phyloP scores from a whole-genome alignment of 2,888 invertebrate genomes.

The Gasteruption jaculator region DNA sequence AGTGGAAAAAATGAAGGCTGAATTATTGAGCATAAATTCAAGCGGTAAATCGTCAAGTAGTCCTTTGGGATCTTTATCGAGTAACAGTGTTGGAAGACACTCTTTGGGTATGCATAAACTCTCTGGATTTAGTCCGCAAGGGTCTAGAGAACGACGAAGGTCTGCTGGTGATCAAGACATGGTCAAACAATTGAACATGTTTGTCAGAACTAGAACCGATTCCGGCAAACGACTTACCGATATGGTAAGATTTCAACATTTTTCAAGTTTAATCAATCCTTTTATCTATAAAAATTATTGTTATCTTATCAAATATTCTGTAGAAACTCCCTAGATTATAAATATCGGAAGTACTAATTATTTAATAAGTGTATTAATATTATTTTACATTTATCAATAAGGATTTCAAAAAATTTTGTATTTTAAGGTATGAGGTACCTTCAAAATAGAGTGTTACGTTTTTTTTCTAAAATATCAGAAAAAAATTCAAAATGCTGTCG shows the following conservation, averaged over 20 bases:
- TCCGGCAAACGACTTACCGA: slow-evolving; percentile 85
- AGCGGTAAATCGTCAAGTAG: slow-evolving; percentile 45
- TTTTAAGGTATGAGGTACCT: not conserved
- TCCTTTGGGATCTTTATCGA: slow-evolving; percentile 42
- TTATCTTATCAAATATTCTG: not conserved
- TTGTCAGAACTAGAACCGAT: slow-evolving; percentile 76
- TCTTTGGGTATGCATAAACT: slow-evolving; percentile 49
- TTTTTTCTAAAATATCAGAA: slow-evolving; percentile 1
- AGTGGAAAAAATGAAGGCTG: slow-evolving; percentile 56
- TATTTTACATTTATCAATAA: not conserved
- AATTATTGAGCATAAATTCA: slow-evolving; percentile 51
- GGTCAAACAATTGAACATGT: slow-evolving; percentile 65
- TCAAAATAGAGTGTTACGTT: not conserved
- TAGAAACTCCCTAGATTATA: slow-evolving; percentile 1
- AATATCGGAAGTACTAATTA: too few species aligned
- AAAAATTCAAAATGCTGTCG: slow-evolving; percentile 1
- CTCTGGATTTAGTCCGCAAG: slow-evolving; percentile 44
- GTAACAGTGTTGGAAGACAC: slow-evolving; percentile 49
- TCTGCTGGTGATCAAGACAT: slow-evolving; percentile 80
- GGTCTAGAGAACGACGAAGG: slow-evolving; percentile 64
- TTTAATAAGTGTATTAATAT: not conserved
- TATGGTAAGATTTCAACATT: slow-evolving; percentile 54
- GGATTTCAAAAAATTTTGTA: slow-evolving; percentile 4
- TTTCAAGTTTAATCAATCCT: not conserved
- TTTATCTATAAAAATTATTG: not conserved